A percentile compares a stretch with the other conserved stretches of the same genome.
Conservation (phyloP, 1,140 invertebrate species). For the Zaprionus davidi region DNA sequence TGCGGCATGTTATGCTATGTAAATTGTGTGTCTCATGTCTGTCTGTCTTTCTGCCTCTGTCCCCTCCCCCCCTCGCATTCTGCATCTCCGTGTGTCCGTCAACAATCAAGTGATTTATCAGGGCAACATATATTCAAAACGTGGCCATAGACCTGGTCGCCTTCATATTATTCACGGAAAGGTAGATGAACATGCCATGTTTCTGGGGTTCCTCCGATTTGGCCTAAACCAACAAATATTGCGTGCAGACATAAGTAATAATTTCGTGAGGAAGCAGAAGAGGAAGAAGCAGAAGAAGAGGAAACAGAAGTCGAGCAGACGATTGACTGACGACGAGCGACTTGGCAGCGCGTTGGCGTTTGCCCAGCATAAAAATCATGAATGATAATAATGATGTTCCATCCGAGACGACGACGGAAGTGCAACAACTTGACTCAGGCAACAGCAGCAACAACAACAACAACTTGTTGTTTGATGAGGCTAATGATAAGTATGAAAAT, state of each 20-base stretch:
- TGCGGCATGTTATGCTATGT: conserved; percentile 53
- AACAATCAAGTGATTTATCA: conserved; percentile 66
- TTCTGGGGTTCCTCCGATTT: conserved; percentile 31
- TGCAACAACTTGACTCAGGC: conserved; percentile 37
- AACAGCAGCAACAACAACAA: conserved; percentile 22
- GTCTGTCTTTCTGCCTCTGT: neutral
- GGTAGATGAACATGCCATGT: conserved; percentile 26
- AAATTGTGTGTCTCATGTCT: conserved; percentile 36
- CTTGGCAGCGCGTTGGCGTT: conserved; percentile 33
- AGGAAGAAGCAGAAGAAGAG: conserved; percentile 23
- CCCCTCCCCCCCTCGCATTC: neutral
- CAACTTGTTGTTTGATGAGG: conserved; percentile 59
- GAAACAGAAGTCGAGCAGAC: conserved; percentile 73
- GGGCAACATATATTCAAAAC: conserved; percentile 65
- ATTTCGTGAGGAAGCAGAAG: conserved; percentile 50
- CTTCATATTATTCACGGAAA: conserved; percentile 48
- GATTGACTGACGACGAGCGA: conserved; percentile 58
- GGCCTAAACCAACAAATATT: conserved; percentile 68
- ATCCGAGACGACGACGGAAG: conserved; percentile 31
- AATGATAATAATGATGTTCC: conserved; percentile 45
- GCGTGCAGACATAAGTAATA: conserved; percentile 69
- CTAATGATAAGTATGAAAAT: conserved; percentile 76
- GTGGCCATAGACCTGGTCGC: conserved; percentile 40
- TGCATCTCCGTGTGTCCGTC: conserved; percentile 8
- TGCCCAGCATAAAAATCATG: conserved; percentile 22